Evolutionary conservation across 2,888 invertebrate genomes (phyloP), one percentile per base, ranked within the genome.

Genomic region (Hirtodrosophila cameraria): DNA sequence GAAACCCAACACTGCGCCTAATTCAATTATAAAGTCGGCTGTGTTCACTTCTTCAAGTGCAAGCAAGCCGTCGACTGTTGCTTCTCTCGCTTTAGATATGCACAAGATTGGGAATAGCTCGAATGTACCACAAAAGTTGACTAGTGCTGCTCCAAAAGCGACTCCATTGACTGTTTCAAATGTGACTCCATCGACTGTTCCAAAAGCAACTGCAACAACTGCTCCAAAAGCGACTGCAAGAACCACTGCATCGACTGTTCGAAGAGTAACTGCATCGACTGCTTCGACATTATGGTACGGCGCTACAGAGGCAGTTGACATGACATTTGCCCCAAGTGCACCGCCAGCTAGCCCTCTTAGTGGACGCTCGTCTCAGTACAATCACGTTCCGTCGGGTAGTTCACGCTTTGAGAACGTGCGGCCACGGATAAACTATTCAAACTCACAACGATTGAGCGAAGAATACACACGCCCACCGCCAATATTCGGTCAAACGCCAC

Each of bases 401-500:
- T 20, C 31, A 3, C 45, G 60, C 9, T 67, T 46, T 11, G 18
- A 30, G 2, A 42, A 15, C 11, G 6, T 8, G 1, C 27, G 27
- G 1, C 9, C 27, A 31, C 12, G 16, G 20, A 8, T n/a, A 0
- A 11, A 16, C 15, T 9, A 25, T 6, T 20, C 4, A 43, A n/a
- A 43, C 1, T 5, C 5, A 23, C 25, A 12, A 3, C 3, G 12
- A 6, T 0, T 48, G 9, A 0, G 13, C 1, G 55, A 58, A 0
- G 67, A 54, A 27, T 57, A 50, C n/a, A 18, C 2, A 9, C 53
- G 9, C 1, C 53, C 30, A 2, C 35, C 63, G 12, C 52, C 63
- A 25, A 30, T 43, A 7, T 67, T 35, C 36, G 35, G 8, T n/a
- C 33, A 18, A 0, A 6, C 27, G 6, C 13, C 4, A 6, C 1